phyloP scores from a whole-genome alignment of 2,797 vertebrate genomes.

The Ctenosaura bakeri region DNA sequence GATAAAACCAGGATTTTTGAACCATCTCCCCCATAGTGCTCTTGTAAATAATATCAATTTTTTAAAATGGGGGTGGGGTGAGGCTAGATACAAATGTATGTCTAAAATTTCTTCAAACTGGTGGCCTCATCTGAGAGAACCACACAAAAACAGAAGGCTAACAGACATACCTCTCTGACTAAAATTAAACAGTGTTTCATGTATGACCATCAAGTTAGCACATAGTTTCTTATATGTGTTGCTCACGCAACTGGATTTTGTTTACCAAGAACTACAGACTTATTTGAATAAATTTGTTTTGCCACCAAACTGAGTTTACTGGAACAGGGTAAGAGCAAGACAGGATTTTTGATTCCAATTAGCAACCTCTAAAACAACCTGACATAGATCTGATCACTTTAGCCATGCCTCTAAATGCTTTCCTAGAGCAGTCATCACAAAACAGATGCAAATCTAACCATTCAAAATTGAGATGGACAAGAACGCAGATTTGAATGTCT shows the following conservation, averaged over 20 bases:
- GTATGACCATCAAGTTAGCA: background rate
- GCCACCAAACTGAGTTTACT: background rate
- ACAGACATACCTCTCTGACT: background rate
- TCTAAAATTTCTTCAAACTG: background rate
- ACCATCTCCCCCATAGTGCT: background rate
- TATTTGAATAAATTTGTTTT: background rate
- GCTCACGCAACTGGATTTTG: background rate
- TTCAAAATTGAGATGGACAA: background rate
- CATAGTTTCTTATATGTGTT: background rate
- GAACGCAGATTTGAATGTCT: background rate
- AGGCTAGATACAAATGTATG: background rate
- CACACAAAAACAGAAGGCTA: background rate
- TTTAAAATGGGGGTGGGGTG: background rate
- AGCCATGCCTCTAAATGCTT: background rate
- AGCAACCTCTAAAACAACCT: background rate
- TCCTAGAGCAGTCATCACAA: background rate
- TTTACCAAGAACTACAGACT: background rate
- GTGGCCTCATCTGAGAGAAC: background rate
- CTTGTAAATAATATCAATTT: background rate
- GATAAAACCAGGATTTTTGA: background rate
- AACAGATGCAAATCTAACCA: background rate
- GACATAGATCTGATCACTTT: background rate
- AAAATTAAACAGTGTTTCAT: background rate
- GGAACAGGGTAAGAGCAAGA: background rate
- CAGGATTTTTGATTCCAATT: background rate